phyloP scores from a whole-genome alignment of 2,113 vertebrate genomes.

The Ceyx cyanopectus region DNA sequence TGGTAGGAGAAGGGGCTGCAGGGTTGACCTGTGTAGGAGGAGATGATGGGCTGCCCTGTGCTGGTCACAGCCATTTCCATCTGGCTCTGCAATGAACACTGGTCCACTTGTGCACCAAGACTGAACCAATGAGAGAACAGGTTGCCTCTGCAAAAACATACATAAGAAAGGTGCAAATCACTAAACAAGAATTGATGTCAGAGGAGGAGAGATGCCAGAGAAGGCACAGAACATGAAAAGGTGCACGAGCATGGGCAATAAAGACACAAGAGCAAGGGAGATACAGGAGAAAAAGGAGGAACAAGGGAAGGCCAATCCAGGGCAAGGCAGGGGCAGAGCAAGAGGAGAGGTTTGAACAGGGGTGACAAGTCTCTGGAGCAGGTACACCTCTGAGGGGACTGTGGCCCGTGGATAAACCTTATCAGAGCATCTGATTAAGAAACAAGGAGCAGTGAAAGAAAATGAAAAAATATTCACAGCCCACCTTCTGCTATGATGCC shows the following conservation, averaged over 20 bases:
- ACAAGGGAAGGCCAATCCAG: fast-evolving
- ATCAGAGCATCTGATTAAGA: not conserved
- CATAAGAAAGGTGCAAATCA: not conserved
- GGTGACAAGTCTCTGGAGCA: not conserved
- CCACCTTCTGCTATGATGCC: not conserved
- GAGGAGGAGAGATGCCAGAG: not conserved
- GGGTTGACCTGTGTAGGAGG: not conserved
- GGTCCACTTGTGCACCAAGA: not conserved
- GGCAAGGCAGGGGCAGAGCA: not conserved
- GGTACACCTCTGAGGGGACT: not conserved
- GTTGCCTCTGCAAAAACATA: not conserved
- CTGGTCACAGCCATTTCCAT: not conserved
- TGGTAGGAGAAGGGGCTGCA: not conserved
- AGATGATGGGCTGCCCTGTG: not conserved
- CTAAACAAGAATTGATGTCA: not conserved
- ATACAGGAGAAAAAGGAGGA: not conserved
- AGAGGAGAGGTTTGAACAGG: not conserved
- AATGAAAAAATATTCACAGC: not conserved
- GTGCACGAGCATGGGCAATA: not conserved
- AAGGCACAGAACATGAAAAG: not conserved
- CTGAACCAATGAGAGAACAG: not conserved
- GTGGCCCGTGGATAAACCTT: not conserved
- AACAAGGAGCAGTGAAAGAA: not conserved
- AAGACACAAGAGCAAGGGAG: not conserved
- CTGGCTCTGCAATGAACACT: not conserved